Percentiles rank a stretch among this genome's conserved stretches.
Conservation (phyloP, 2,797 vertebrate genomes). For the Acipenser ruthenus region DNA sequence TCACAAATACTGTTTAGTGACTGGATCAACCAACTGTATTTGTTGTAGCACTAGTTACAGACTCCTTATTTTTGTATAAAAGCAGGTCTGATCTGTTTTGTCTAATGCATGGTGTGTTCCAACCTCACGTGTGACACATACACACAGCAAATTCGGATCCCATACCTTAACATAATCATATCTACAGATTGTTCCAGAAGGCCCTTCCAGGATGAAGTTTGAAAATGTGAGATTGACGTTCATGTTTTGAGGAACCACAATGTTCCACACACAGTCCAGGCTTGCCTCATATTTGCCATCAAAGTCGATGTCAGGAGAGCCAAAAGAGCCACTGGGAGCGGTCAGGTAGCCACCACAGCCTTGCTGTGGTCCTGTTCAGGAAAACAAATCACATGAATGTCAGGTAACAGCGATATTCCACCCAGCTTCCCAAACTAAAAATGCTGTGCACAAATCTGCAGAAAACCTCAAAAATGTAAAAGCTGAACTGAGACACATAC, state of each 20-base stretch:
- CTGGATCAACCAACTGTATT: too few species aligned
- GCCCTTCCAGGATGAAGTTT: slow-evolving; percentile 64
- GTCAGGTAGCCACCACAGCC: slow-evolving; percentile 82
- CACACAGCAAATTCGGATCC: neutral
- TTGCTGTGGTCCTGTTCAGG: slow-evolving; percentile 62
- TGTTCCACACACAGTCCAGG: slow-evolving; percentile 76
- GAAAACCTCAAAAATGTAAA: neutral
- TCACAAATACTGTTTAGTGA: too few species aligned
- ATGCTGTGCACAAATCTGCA: too few species aligned
- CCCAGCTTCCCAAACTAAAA: too few species aligned
- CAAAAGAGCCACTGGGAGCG: slow-evolving; percentile 47
- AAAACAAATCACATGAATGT: neutral
- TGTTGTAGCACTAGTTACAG: too few species aligned
- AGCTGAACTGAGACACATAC: neutral
- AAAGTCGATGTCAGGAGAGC: slow-evolving; percentile 70
- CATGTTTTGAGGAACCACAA: slow-evolving; percentile 64
- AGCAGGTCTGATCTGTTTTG: too few species aligned
- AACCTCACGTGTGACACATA: neutral
- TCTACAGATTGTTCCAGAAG: slow-evolving; percentile 36
- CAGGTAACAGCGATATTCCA: neutral
- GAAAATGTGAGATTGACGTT: slow-evolving; percentile 72
- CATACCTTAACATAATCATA: slow-evolving; percentile 81
- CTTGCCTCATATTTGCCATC: slow-evolving; percentile 67
- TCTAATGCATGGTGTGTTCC: too few species aligned
- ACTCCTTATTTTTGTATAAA: too few species aligned